Conservation (phyloP, 1,140 invertebrate genomes). For the Nilaparvata lugens region DNA sequence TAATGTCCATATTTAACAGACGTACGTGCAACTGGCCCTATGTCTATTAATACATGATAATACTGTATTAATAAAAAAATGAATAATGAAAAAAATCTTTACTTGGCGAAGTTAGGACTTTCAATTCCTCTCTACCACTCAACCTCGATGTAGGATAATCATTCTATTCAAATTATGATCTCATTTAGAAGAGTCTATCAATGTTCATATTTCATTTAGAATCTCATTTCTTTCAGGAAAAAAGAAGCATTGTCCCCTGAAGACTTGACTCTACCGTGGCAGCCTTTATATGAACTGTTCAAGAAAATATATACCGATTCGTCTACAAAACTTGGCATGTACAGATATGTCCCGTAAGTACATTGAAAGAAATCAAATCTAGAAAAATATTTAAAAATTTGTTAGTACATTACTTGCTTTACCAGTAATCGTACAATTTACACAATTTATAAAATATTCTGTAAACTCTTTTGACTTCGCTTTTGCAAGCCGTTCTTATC, state of each 20-base stretch:
- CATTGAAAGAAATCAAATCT: conserved; percentile 21
- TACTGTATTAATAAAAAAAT: too few species aligned
- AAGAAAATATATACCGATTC: conserved; percentile 40
- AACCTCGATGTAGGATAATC: too few species aligned
- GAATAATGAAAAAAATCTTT: too few species aligned
- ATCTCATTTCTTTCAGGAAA: conserved; percentile 54
- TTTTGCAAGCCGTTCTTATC: background rate
- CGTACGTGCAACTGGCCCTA: too few species aligned
- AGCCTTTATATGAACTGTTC: conserved; percentile 66
- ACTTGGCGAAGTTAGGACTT: too few species aligned
- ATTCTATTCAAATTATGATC: too few species aligned
- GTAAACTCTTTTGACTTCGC: background rate
- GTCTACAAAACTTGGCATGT: conserved; percentile 50
- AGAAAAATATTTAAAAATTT: background rate
- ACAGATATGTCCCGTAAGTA: conserved; percentile 51
- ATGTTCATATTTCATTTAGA: too few species aligned
- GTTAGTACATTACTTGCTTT: background rate
- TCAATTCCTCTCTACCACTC: too few species aligned
- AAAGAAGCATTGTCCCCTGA: conserved; percentile 62
- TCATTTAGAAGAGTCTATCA: too few species aligned
- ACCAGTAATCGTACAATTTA: background rate
- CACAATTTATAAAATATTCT: background rate
- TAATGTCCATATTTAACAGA: too few species aligned
- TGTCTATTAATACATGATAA: too few species aligned
- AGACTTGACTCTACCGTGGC: conserved; percentile 77